Percentiles rank a stretch among this genome's conserved stretches.
Conservation (phyloP, 2,113 vertebrate genomes). For the Gymnobelideus leadbeateri region DNA sequence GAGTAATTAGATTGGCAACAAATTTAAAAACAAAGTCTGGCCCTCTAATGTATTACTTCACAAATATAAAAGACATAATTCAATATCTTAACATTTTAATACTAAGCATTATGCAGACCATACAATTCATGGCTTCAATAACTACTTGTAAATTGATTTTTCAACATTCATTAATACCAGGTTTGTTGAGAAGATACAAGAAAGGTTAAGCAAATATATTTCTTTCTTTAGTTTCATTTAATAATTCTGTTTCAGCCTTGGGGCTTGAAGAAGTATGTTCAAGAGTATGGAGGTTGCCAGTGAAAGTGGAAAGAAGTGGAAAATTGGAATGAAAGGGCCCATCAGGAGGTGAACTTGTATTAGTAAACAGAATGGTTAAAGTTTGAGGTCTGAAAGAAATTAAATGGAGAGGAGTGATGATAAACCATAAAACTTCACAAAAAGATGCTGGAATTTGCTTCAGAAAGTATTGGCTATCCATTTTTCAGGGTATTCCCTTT, state of each 20-base stretch:
- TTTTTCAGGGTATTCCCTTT: background rate
- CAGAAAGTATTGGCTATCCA: background rate
- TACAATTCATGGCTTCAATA: background rate
- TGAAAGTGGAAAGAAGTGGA: background rate
- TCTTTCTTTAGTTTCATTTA: background rate
- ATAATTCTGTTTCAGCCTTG: constrained; percentile 6
- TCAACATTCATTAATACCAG: constrained; percentile 3
- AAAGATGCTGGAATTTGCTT: background rate
- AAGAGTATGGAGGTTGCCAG: background rate
- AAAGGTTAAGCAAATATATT: background rate
- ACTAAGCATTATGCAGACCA: background rate
- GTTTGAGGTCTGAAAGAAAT: background rate
- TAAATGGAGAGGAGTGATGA: background rate
- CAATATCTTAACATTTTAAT: background rate
- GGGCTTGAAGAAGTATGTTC: background rate
- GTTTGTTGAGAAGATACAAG: background rate
- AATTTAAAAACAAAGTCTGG: background rate
- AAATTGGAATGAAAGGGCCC: background rate
- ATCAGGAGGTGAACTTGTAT: background rate
- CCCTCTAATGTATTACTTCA: background rate
- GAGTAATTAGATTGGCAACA: background rate
- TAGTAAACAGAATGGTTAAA: background rate
- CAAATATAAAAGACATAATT: background rate
- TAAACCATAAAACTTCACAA: background rate
- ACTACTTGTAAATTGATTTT: constrained; percentile 1